Evolutionary conservation across 2,888 invertebrate genomes (phyloP), one percentile per base, ranked within the genome.

Genomic region (Escarpia spicata): DNA sequence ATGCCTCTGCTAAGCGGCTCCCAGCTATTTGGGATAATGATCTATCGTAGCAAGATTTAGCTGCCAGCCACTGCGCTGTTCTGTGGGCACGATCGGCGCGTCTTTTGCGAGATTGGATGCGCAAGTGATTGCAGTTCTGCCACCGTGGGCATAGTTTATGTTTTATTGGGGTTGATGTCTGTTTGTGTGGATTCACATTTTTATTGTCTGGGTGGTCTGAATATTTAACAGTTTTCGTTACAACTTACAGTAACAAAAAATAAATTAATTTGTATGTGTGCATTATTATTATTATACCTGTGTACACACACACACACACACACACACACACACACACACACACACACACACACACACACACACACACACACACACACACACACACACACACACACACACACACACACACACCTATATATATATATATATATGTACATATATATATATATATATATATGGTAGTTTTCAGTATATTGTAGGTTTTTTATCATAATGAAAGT

Each of bases 1-100:
- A 75, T 75, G 75, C 75, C 26, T 75, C 75, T n/a, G 75, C 75
- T 75, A 75, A 75, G 75, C 19, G 75, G 75, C 75, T 75, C 19
- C 19, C 75, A 75, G 75, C 75, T 75, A 75, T 75, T 75, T 75
- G 75, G 19, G 75, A 75, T 75, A 75, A 75, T 75, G 75, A 75
- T 75, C 75, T 75, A 75, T 75, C 75, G n/a, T n/a, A 26, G 75
- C 26, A 26, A 75, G 75, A 75, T 75, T 75, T 19, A 75, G 75
- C 75, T 26, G 75, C 26, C 75, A 3, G 75, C 26, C 75, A 75
- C 19, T 3, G 26, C 19, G 75, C 15, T 26, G 3, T 6, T 75
- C 75, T 0, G 26, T 75, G 15, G 19, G 19, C 75, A 75, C 19
- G 19, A 75, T 75, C n/a, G 26, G 3, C 26, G 75, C 26, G 75